These are phyloP conservation scores for Apostichopus californicus DNA, from an alignment of 35 echinoderm and acorn worm species.

Conservation along the genomic window DNA sequence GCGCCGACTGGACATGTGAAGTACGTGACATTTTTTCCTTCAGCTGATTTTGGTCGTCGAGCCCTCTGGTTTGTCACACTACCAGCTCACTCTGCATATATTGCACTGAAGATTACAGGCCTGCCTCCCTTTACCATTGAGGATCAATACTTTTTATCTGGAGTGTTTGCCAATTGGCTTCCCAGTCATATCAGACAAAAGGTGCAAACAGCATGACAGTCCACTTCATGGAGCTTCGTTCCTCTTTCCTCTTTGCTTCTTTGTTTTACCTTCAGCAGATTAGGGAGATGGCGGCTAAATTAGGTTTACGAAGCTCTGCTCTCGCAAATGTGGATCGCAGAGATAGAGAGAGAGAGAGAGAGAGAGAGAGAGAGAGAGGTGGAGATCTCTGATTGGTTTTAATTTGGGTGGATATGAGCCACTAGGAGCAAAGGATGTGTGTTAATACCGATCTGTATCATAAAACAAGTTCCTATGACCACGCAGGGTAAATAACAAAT, in stretches of 20 bases:
- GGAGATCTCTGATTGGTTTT: background rate
- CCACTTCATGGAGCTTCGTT: background rate
- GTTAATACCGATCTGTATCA: background rate
- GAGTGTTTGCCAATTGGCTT: background rate
- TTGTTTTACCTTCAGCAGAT: background rate
- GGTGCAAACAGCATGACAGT: background rate
- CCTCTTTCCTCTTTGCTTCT: background rate
- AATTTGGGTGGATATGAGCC: background rate
- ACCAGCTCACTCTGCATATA: background rate
- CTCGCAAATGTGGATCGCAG: background rate
- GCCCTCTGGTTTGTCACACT: background rate
- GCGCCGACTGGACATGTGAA: background rate
- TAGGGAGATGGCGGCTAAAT: background rate
- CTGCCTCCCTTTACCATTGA: background rate
- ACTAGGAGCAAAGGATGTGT: background rate
- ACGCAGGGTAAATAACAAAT: background rate
- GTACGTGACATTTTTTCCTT: background rate
- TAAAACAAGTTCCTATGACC: background rate
- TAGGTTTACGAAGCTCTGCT: background rate
- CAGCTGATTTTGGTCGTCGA: background rate
- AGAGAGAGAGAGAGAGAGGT: too few species aligned
- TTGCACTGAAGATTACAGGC: background rate
- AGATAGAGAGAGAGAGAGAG: background rate
- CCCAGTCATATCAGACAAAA: background rate
- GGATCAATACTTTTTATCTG: background rate